A percentile compares a stretch with the other conserved stretches of the same genome.
Evolutionary conservation across 1,140 invertebrate species (phyloP).

Genomic region (Proales similis): DNA sequence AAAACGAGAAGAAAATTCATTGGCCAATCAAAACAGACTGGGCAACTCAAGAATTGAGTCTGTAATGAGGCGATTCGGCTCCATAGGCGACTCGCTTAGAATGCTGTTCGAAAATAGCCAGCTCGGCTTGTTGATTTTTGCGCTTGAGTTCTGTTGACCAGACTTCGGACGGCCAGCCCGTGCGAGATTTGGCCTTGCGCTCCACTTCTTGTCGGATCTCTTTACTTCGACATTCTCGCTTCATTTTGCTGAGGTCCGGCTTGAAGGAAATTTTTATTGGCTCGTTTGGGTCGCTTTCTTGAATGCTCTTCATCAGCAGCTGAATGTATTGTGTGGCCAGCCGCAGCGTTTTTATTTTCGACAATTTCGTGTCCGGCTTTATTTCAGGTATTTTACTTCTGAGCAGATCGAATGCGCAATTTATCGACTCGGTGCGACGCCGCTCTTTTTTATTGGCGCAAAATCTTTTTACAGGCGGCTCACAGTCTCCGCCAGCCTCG

Average conservation of each 20-base stretch:
- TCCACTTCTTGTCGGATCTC: slow-evolving; percentile 39
- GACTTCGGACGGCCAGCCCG: slow-evolving; percentile 35
- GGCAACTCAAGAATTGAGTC: no score
- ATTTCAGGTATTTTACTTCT: slow-evolving; percentile 90
- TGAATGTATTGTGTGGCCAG: slow-evolving; percentile 57
- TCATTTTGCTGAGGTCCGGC: slow-evolving; percentile 53
- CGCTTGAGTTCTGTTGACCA: slow-evolving; percentile 32
- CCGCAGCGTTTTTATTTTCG: slow-evolving; percentile 57
- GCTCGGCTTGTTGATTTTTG: no score
- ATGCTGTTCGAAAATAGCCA: no score
- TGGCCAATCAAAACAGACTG: no score
- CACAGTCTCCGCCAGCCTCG: not conserved
- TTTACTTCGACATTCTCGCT: slow-evolving; percentile 46
- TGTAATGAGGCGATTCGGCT: no score
- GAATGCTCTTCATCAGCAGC: slow-evolving; percentile 55
- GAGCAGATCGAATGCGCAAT: slow-evolving; percentile 82
- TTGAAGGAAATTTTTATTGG: slow-evolving; percentile 55
- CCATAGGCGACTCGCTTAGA: no score
- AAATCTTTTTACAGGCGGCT: slow-evolving; percentile 39
- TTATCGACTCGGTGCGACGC: slow-evolving; percentile 79
- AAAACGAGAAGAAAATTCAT: no score
- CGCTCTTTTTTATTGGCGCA: slow-evolving; percentile 82
- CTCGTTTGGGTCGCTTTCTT: slow-evolving; percentile 53
- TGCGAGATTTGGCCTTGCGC: slow-evolving; percentile 16
- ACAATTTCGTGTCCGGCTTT: slow-evolving; percentile 82